phyloP scores from a whole-genome alignment of 2,113 vertebrate species.

The Picathartes gymnocephalus region DNA sequence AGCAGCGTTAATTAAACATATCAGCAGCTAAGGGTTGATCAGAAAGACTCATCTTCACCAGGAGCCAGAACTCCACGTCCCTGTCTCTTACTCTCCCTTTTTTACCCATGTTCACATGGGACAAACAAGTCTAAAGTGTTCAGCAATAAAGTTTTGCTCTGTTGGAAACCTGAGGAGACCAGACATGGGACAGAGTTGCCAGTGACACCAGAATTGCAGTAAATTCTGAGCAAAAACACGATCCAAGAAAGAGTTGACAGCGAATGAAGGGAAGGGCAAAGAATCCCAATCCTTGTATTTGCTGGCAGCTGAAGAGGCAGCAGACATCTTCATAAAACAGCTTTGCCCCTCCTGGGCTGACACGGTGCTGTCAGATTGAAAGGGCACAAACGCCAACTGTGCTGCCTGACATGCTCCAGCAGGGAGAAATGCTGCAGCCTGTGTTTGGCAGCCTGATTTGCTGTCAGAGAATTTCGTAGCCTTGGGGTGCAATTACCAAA shows the following conservation, averaged over 20 bases:
- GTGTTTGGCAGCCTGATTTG: neutral
- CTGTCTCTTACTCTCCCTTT: neutral
- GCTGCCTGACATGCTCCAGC: neutral
- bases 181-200: neutral
- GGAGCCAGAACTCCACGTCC: neutral
- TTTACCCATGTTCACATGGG: neutral
- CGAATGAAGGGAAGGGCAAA: neutral
- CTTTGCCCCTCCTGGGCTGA: neutral
- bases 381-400: neutral
- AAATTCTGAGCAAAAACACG: neutral
- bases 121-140: neutral
- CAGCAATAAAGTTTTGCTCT: neutral
- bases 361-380: neutral
- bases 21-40: neutral
- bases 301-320: neutral
- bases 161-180: neutral
- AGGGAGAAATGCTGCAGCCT: constrained; percentile 4
- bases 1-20: neutral
- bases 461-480: constrained; percentile 2
- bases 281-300: neutral
- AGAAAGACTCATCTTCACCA: neutral
- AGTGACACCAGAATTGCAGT: neutral
- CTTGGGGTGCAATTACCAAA: constrained; percentile 25
- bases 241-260: neutral
- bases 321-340: neutral